These are phyloP conservation scores for Rhabdornis inornatus DNA, from an alignment of 2,113 vertebrate genomes.

Conservation along the genomic window DNA sequence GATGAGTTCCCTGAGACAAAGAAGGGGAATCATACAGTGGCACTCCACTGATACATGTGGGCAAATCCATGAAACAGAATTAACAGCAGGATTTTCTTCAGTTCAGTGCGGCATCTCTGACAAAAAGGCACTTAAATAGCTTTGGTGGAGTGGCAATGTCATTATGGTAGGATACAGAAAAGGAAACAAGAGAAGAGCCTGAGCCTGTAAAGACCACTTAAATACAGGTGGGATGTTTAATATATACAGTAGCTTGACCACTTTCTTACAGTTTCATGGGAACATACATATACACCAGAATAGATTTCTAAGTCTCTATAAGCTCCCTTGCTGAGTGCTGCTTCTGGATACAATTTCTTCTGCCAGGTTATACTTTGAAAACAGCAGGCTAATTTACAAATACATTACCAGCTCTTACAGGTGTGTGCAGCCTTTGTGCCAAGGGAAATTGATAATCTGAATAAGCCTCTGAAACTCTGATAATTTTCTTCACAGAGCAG, in stretches of 20 bases:
- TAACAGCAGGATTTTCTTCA: background rate
- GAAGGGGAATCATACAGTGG: background rate
- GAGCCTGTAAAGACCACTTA: background rate
- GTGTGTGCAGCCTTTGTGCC: background rate
- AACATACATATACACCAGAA: background rate
- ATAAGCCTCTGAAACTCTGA: constrained; percentile 24
- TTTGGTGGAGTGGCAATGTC: background rate
- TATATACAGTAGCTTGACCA: rapidly evolving
- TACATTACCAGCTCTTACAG: background rate
- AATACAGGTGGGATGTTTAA: background rate
- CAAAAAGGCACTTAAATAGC: background rate
- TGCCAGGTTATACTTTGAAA: background rate
- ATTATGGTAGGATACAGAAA: background rate
- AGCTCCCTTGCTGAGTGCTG: background rate
- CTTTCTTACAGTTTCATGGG: background rate
- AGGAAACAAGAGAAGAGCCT: background rate
- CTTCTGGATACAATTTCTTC: background rate
- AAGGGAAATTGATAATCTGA: background rate
- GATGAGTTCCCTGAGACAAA: background rate
- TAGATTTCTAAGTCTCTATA: background rate
- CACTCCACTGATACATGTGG: background rate
- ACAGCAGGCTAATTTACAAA: background rate
- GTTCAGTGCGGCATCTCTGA: background rate
- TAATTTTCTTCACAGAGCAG: constrained; percentile 84
- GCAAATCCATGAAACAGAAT: background rate